Conservation (phyloP, 2,797 vertebrate genomes). For the Gallinago solitaria region DNA sequence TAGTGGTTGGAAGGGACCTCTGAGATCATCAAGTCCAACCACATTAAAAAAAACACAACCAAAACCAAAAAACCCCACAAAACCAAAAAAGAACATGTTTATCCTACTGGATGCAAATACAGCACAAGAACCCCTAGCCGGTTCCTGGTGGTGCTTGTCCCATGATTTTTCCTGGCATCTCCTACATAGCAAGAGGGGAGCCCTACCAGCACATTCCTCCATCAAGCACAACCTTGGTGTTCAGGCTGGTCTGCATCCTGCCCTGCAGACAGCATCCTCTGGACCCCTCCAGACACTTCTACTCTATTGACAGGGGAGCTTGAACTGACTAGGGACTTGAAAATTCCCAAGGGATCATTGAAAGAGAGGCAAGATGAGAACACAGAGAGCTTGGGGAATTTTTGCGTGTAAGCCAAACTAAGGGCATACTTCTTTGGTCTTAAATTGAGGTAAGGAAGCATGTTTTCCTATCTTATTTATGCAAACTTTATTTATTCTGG, state of each 20-base stretch:
- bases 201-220: not conserved
- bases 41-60: too few relatives aligned
- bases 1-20: too few relatives aligned
- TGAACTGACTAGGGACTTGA: not conserved
- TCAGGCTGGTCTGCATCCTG: not conserved
- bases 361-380: not conserved
- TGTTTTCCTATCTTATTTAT: not conserved
- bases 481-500: not conserved
- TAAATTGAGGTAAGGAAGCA: not conserved
- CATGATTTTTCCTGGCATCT: not conserved
- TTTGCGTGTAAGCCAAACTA: not conserved
- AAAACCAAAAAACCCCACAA: too few relatives aligned
- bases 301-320: not conserved
- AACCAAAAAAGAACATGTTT: too few relatives aligned
- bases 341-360: not conserved
- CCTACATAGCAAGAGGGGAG: not conserved
- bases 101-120: not conserved
- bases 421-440: not conserved
- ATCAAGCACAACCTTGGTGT: accelerated
- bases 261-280: not conserved
- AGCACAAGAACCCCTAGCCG: not conserved
- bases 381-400: not conserved
- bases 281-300: not conserved
- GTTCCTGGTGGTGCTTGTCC: not conserved
- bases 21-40: too few relatives aligned